phyloP scores from a whole-genome alignment of 2,797 vertebrate species.

The Allobates femoralis region DNA sequence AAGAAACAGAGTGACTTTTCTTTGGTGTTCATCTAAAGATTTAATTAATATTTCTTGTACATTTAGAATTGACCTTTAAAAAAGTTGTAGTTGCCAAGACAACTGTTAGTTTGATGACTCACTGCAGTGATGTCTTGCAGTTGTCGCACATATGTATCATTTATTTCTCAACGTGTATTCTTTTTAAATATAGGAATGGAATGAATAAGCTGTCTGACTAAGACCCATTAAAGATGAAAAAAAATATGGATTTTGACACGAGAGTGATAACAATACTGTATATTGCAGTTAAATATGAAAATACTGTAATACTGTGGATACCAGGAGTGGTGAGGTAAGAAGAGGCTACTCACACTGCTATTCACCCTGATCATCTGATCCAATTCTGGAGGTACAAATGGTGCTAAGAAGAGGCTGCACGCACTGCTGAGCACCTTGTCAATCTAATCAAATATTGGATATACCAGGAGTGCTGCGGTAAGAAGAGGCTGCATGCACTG shows the following conservation, averaged over 20 bases:
- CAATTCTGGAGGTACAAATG: too few species aligned
- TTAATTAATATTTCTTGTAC: slow-evolving; percentile 39
- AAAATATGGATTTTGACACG: neutral
- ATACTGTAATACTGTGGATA: too few species aligned
- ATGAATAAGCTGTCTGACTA: slow-evolving; percentile 6
- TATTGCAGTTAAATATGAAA: neutral
- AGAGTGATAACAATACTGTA: neutral
- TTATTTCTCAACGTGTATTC: slow-evolving; percentile 34
- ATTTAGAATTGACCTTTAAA: slow-evolving; percentile 45
- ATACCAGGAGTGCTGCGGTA: too few species aligned
- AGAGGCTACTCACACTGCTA: too few species aligned
- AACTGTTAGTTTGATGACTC: slow-evolving; percentile 55
- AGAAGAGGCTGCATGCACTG: too few species aligned
- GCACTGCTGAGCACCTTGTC: too few species aligned
- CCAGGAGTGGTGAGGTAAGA: neutral
- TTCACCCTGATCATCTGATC: too few species aligned
- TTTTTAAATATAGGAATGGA: slow-evolving; percentile 16
- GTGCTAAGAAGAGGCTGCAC: too few species aligned
- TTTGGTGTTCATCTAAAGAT: slow-evolving; percentile 5
- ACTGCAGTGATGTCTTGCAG: slow-evolving; percentile 35
- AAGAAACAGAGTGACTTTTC: neutral
- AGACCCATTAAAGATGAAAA: slow-evolving; percentile 13
- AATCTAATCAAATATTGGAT: too few species aligned
- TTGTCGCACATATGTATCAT: slow-evolving; percentile 34
- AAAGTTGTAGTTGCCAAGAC: slow-evolving; percentile 54